A percentile compares a stretch with the other conserved stretches of the same genome.
These are phyloP conservation scores for Drosophila imparisetae DNA, from an alignment of 2,888 invertebrate genomes.

Conservation along the genomic window DNA sequence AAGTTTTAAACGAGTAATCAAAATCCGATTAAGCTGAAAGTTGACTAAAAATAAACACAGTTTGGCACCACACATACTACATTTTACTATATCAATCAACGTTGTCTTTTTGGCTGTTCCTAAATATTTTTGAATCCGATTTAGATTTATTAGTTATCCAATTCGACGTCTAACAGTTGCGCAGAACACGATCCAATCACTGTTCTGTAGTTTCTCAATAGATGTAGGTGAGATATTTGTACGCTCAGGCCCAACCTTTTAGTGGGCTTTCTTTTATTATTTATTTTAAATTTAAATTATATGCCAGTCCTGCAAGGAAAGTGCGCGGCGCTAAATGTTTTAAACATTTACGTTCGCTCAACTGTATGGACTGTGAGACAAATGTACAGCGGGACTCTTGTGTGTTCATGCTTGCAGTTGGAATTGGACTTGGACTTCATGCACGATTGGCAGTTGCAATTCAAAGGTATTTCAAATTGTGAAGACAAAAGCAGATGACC, in stretches of 20 bases:
- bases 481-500: constrained; percentile 32
- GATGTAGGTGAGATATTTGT: constrained; percentile 13
- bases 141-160: not conserved
- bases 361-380: constrained; percentile 21
- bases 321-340: constrained; percentile 74
- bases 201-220: too few species aligned
- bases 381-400: constrained; percentile 21
- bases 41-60: not conserved
- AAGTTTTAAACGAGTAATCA: not conserved
- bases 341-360: constrained; percentile 55
- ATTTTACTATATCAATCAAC: not conserved
- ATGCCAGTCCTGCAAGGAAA: constrained; percentile 67
- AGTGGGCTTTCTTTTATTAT: constrained; percentile 53
- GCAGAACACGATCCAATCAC: not conserved
- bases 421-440: constrained; percentile 62
- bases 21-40: not conserved
- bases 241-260: not conserved
- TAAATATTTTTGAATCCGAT: too few species aligned
- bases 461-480: constrained; percentile 79
- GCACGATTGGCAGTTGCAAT: constrained; percentile 83
- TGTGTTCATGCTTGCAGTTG: constrained; percentile 33
- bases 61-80: not conserved
- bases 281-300: constrained; percentile 74
- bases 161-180: not conserved
- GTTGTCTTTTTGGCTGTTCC: not conserved